These are phyloP conservation scores for Saccostrea echinata DNA, from an alignment of 1,140 invertebrate species.

Conservation along the genomic window DNA sequence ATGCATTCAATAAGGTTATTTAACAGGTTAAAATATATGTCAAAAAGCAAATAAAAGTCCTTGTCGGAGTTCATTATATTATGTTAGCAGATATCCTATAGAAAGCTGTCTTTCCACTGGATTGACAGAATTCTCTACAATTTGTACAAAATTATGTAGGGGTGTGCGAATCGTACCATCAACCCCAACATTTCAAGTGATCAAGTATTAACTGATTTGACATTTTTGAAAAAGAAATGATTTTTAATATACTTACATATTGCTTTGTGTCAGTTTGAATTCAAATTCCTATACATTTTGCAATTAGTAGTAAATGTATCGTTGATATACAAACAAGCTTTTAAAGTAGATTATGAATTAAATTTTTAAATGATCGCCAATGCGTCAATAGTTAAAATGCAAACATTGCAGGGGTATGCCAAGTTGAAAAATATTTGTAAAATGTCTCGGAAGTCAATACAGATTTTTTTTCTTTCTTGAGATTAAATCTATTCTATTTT, in stretches of 20 bases:
- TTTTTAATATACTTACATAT: neutral
- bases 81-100: no score
- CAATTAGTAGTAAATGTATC: neutral
- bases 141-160: no score
- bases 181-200: no score
- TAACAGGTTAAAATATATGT: neutral
- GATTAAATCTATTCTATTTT: no score
- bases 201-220: no score
- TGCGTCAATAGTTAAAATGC: neutral
- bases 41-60: neutral
- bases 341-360: conserved; percentile 1
- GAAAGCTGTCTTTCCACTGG: no score
- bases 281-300: neutral
- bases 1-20: neutral
- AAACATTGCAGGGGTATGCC: neutral
- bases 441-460: no score
- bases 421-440: no score
- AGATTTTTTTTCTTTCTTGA: no score
- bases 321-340: neutral
- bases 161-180: no score
- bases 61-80: neutral
- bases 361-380: neutral
- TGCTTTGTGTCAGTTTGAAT: neutral
- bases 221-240: no score
- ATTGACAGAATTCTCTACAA: no score